Percentiles rank a stretch among this genome's conserved stretches.
Conservation (phyloP, 2,888 invertebrate species). For the Caenorhabditis zanzibari region DNA sequence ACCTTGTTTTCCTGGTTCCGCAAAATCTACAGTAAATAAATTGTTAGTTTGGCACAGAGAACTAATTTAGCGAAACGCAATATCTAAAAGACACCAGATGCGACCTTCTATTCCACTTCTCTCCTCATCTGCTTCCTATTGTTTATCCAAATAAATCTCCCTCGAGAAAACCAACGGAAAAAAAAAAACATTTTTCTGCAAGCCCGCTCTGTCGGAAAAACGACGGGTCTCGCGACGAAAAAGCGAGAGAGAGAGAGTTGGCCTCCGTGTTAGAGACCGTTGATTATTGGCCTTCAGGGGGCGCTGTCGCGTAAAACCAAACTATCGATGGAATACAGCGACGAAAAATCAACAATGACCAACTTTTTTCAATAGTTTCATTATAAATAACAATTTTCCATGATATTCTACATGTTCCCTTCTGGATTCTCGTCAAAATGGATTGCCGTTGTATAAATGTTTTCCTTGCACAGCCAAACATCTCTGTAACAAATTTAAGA, state of each 20-base stretch:
- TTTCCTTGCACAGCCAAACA: no score
- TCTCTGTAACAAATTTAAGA: no score
- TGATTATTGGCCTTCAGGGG: conserved; percentile 65
- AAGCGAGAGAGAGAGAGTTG: conserved; percentile 44
- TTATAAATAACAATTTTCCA: conserved; percentile 32
- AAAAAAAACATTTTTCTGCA: conserved; percentile 28
- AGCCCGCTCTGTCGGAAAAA: conserved; percentile 38
- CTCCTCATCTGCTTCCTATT: conserved; percentile 31
- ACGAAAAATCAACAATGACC: conserved; percentile 64
- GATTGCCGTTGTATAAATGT: no score
- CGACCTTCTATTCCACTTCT: conserved; percentile 19
- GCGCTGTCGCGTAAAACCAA: conserved; percentile 25
- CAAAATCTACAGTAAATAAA: background rate
- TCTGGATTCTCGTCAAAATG: background rate
- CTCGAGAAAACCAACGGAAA: conserved; percentile 4
- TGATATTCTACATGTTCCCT: background rate
- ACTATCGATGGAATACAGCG: conserved; percentile 30
- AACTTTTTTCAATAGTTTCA: conserved; percentile 13
- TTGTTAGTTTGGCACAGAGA: background rate
- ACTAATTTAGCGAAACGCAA: conserved; percentile 20
- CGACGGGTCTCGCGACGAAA: conserved; percentile 53
- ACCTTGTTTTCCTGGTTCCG: background rate
- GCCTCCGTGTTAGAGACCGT: conserved; percentile 43
- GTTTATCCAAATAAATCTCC: conserved; percentile 40
- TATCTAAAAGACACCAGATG: conserved; percentile 35